Conservation (phyloP, 2,888 invertebrate species). For the Habrosyne pyritoides region DNA sequence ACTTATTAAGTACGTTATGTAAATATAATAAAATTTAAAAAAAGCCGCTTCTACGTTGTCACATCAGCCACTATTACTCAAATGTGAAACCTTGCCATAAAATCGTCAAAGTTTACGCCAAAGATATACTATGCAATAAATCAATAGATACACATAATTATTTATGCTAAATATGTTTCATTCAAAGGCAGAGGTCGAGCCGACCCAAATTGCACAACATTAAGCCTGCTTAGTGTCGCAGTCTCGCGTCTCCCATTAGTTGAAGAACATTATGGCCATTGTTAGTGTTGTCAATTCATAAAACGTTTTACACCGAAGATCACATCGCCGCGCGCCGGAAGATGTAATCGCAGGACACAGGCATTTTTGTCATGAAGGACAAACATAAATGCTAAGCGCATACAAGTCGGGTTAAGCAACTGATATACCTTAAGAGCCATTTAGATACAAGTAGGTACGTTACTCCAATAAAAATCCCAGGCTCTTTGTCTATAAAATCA, state of each 20-base stretch:
- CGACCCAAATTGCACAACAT: conserved; percentile 47
- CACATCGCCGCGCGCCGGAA: conserved; percentile 52
- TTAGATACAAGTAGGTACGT: conserved; percentile 10
- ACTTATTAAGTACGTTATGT: too few relatives aligned
- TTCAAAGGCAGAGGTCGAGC: conserved; percentile 40
- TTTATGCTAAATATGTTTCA: conserved; percentile 20
- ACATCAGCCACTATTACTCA: conserved; percentile 4
- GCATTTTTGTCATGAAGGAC: conserved; percentile 68
- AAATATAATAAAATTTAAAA: too few relatives aligned
- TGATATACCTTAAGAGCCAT: conserved; percentile 9
- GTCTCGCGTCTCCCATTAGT: conserved; percentile 29
- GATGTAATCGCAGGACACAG: conserved; percentile 55
- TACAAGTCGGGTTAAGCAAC: conserved; percentile 53
- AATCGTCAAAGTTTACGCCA: neutral
- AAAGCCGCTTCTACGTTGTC: neutral
- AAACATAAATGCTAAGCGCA: conserved; percentile 59
- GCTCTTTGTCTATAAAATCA: conserved; percentile 10
- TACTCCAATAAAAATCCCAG: conserved; percentile 11
- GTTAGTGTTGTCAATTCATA: conserved; percentile 46
- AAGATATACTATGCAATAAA: conserved; percentile 17
- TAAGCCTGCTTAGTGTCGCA: conserved; percentile 33
- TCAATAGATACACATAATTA: conserved; percentile 24
- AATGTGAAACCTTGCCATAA: conserved; percentile 14
- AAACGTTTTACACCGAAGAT: conserved; percentile 47
- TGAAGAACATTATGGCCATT: conserved; percentile 22